A percentile compares a stretch with the other conserved stretches of the same genome.
phyloP scores from a whole-genome alignment of 2,888 invertebrate genomes.

The Scaptomyza reducta region DNA sequence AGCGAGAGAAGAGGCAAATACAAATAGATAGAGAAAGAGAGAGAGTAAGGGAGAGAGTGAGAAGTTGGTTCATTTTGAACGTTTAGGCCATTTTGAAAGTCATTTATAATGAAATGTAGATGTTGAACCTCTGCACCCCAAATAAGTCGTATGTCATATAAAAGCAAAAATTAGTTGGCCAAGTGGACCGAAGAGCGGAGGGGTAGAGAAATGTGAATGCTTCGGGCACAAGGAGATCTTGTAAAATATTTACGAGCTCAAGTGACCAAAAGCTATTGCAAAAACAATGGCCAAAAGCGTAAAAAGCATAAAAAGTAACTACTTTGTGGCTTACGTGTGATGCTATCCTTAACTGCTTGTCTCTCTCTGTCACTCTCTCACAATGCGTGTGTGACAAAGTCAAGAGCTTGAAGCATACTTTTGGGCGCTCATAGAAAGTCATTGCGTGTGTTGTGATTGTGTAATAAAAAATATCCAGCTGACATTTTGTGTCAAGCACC shows the following conservation, averaged over 20 bases:
- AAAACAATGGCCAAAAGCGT: slow-evolving; percentile 65
- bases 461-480: slow-evolving; percentile 80
- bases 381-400: slow-evolving; percentile 30
- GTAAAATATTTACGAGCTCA: slow-evolving; percentile 78
- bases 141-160: slow-evolving; percentile 74
- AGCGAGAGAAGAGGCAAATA: neutral
- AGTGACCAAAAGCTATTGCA: slow-evolving; percentile 60
- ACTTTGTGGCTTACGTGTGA: slow-evolving; percentile 76
- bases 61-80: slow-evolving; percentile 60
- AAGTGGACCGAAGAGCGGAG: slow-evolving; percentile 3
- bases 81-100: slow-evolving; percentile 73
- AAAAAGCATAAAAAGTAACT: slow-evolving; percentile 75
- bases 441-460: slow-evolving; percentile 66
- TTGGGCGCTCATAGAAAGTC: slow-evolving; percentile 48
- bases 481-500: slow-evolving; percentile 81
- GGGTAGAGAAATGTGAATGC: neutral
- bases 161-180: slow-evolving; percentile 70
- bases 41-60: neutral
- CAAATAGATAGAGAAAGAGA: neutral
- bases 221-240: slow-evolving; percentile 54
- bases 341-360: slow-evolving; percentile 31
- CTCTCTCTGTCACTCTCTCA: neutral
- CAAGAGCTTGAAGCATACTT: slow-evolving; percentile 54
- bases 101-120: slow-evolving; percentile 79
- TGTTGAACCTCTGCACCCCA: slow-evolving; percentile 54